Evolutionary conservation across 2,888 invertebrate species (phyloP).

Genomic region (Tetragonula carbonaria): DNA sequence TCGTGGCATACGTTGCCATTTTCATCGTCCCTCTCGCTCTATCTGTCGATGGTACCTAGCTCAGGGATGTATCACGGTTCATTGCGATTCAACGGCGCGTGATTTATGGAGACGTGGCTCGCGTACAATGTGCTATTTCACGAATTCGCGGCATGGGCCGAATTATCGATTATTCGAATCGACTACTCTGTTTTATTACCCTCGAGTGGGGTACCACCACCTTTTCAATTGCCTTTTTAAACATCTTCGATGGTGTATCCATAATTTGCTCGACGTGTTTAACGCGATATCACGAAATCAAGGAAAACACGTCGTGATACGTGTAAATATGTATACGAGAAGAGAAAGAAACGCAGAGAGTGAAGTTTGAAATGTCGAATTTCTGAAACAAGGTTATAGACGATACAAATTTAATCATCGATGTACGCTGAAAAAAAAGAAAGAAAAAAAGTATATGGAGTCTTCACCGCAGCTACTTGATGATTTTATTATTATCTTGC

Average conservation of each 20-base stretch:
- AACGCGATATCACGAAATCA: neutral
- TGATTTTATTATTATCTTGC: neutral
- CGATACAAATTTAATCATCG: no score
- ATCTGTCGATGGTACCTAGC: neutral
- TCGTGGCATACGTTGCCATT: conserved; percentile 50
- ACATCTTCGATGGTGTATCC: no score
- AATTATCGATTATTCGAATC: conserved; percentile 60
- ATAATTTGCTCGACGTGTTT: no score
- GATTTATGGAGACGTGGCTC: conserved; percentile 62
- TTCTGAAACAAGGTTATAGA: no score
- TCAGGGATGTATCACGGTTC: conserved; percentile 71
- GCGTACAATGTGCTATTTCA: conserved; percentile 46
- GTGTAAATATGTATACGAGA: no score
- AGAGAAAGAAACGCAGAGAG: no score
- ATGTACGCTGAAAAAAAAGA: no score
- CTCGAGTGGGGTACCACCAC: neutral
- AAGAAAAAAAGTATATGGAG: no score
- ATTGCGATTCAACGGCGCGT: conserved; percentile 69
- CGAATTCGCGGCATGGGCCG: conserved; percentile 18
- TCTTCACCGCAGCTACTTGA: neutral
- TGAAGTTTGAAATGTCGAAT: no score
- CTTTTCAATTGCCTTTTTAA: neutral
- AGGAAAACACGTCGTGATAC: no score
- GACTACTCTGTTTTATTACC: conserved; percentile 5
- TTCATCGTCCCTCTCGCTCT: conserved; percentile 36